phyloP scores from a whole-genome alignment of 2,113 vertebrate genomes.

The Solea senegalensis region DNA sequence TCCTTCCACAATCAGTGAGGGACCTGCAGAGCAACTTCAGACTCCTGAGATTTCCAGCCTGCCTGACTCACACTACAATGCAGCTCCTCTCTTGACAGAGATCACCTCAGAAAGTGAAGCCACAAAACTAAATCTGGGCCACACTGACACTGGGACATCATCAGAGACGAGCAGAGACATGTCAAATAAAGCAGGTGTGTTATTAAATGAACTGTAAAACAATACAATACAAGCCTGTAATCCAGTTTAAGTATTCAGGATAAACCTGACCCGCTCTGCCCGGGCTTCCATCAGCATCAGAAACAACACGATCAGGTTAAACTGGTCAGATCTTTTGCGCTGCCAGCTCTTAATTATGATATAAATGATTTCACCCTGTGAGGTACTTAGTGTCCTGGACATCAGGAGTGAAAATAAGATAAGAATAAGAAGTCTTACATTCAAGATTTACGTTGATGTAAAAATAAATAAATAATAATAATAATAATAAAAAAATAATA shows the following conservation, averaged over 20 bases:
- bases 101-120: background rate
- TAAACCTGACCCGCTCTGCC: background rate
- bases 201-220: background rate
- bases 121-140: background rate
- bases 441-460: no score
- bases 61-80: constrained; percentile 2
- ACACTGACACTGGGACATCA: background rate
- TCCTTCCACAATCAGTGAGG: constrained; percentile 50
- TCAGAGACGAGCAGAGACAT: constrained; percentile 13
- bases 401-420: no score
- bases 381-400: background rate
- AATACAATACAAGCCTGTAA: background rate
- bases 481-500: constrained; percentile 9
- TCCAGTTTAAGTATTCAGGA: background rate
- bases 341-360: background rate
- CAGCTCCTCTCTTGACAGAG: background rate
- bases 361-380: background rate
- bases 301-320: background rate
- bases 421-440: no score
- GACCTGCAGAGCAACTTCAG: constrained; percentile 2
- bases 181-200: constrained; percentile 14
- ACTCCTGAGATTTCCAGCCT: constrained; percentile 3
- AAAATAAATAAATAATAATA: background rate
- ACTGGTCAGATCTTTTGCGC: no score
- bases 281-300: background rate